Evolutionary conservation across 2,888 invertebrate genomes (phyloP).

Genomic region (Gnatocerus cornutus): DNA sequence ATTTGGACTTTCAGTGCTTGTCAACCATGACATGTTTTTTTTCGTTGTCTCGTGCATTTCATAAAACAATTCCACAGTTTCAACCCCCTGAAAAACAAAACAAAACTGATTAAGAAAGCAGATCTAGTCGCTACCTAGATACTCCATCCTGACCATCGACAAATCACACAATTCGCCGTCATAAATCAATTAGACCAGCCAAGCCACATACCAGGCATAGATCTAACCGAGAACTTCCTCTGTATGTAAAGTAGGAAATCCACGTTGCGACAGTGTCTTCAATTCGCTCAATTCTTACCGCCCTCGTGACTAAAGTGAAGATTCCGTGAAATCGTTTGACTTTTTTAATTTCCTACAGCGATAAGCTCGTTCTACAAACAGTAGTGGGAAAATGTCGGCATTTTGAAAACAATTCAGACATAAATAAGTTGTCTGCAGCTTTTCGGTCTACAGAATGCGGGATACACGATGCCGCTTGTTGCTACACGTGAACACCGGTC

Average conservation of each 20-base stretch:
- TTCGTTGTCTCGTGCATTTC: slow-evolving; percentile 49
- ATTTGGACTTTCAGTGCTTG: slow-evolving; percentile 44
- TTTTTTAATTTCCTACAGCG: slow-evolving; percentile 66
- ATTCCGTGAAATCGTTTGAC: slow-evolving; percentile 69
- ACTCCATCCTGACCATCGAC: slow-evolving; percentile 63
- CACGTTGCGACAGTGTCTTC: slow-evolving; percentile 49
- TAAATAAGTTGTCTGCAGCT: slow-evolving; percentile 72
- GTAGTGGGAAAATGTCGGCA: slow-evolving; percentile 71
- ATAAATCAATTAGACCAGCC: slow-evolving; percentile 69
- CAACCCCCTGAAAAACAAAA: slow-evolving; percentile 12
- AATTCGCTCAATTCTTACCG: slow-evolving; percentile 36
- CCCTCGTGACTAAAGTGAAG: slow-evolving; percentile 67
- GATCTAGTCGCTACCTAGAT: slow-evolving; percentile 4
- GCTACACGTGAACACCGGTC: slow-evolving; percentile 67
- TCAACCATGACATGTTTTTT: slow-evolving; percentile 41
- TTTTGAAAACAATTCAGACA: slow-evolving; percentile 72
- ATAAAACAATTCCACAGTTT: slow-evolving; percentile 47
- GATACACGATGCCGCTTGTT: slow-evolving; percentile 69
- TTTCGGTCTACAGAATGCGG: slow-evolving; percentile 68
- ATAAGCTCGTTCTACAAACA: slow-evolving; percentile 64
- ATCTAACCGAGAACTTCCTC: slow-evolving; percentile 61
- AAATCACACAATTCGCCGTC: slow-evolving; percentile 70
- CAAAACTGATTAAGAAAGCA: not conserved
- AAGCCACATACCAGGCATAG: slow-evolving; percentile 63
- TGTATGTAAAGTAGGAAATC: slow-evolving; percentile 66